Base-by-base conservation (phyloP, 1,140 invertebrate species). In the Hormaphis cornu region DNA sequence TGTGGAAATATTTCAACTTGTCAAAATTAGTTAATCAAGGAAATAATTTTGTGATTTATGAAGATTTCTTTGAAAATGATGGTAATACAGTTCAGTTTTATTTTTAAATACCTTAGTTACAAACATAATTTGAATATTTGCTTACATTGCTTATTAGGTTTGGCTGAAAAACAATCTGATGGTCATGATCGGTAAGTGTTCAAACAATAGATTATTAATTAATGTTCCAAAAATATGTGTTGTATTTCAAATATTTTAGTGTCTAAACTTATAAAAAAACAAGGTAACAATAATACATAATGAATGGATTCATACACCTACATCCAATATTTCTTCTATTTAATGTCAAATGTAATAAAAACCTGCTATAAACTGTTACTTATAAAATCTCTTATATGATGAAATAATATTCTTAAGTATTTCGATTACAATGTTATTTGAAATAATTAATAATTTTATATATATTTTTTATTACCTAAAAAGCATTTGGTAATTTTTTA, bases 21-120 rank as follows among this genome's bases (percentile, higher is more conserved):
- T 78, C 79, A 28, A 81, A 82, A 54, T 83, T 85, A 20, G 85
- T 93, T 73, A 86, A 86, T 10, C 91, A 94, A 77, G 85, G 88
- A 69, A 93, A 94, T 76, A 93, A 93, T 78, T 95, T 91, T 81
- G 90, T 93, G 3, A 84, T 94, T 26, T 95, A 87, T 77, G 83
- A 87, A 72, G 87, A 87, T 72, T 95, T 93, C 78, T 93, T 95
- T 73, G 80, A 81, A 54, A 79, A 83, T 20, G 28, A 40, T 69
- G 54, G 44, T 66, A 54, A n/a, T 4, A 3, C 1, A 35, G 14
- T n/a, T 14, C 4, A 50, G 20, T 18, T 48, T 35, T 16, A 20
- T 48, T 16, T 48, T 10, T 20, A 5, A 46, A n/a, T 46, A n/a
- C 6, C 12, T 4, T 46, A n/a, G 4, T 8, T 46, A 46, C 18